Evolutionary conservation across 2,113 vertebrate species (phyloP).

Genomic region (Caranx ignobilis): DNA sequence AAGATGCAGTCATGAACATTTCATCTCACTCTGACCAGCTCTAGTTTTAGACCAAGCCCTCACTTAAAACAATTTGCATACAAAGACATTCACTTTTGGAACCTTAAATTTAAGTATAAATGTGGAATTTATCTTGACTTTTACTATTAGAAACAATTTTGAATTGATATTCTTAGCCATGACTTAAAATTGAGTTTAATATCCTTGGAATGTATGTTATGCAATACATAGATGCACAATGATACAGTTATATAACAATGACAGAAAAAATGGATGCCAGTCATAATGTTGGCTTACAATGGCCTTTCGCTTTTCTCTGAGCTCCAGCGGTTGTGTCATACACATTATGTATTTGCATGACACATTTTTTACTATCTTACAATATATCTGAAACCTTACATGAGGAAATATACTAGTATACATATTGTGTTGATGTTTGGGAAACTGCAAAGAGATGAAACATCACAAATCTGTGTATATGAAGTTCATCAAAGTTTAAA

Average conservation of each 20-base stretch:
- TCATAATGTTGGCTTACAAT: not conserved
- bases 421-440: constrained; percentile 14
- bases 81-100: not conserved
- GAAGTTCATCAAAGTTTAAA: not conserved
- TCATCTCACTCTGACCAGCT: not conserved
- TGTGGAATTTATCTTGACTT: not conserved
- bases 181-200: not conserved
- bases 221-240: not conserved
- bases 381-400: not conserved
- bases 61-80: not conserved
- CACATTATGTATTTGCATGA: not conserved
- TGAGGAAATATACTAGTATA: not conserved
- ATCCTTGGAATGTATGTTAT: not conserved
- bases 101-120: not conserved
- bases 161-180: not conserved
- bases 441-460: constrained; percentile 9
- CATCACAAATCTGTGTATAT: not conserved
- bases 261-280: not conserved
- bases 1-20: constrained; percentile 5
- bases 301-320: not conserved
- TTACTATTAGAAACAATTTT: not conserved
- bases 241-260: not conserved
- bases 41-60: not conserved
- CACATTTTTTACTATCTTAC: not conserved
- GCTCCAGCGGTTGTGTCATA: not conserved